Evolutionary conservation across 92 coral and sea anemone species (phyloP).

Genomic region (Parazoanthus atlanticus): DNA sequence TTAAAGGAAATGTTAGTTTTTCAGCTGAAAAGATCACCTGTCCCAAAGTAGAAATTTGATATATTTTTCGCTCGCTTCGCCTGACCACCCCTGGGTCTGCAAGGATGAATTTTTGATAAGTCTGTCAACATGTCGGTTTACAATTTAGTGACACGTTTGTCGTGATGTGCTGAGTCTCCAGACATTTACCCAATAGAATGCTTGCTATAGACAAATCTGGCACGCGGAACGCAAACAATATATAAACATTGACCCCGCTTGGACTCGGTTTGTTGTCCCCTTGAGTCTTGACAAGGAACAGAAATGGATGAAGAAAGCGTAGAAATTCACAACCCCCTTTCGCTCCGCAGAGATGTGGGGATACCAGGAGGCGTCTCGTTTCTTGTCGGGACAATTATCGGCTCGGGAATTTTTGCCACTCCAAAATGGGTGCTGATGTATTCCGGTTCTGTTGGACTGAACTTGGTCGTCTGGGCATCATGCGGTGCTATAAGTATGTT

Average conservation of each 20-base stretch:
- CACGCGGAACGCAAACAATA: background rate
- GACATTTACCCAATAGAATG: background rate
- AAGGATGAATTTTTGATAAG: background rate
- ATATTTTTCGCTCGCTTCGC: no score
- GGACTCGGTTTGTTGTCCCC: background rate
- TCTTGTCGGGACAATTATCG: conserved; percentile 87
- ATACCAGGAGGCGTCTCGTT: conserved; percentile 80
- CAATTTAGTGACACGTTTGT: background rate
- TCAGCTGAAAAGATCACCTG: no score
- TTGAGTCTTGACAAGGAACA: background rate
- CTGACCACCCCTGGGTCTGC: no score
- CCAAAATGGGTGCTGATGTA: conserved; percentile 83
- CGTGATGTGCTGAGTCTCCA: background rate
- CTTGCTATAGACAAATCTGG: background rate
- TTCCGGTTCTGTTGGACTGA: conserved; percentile 86
- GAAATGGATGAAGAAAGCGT: background rate
- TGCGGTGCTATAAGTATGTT: conserved; percentile 71
- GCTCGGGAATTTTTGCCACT: conserved; percentile 94
- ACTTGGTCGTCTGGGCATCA: conserved; percentile 73
- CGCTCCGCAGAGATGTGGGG: conserved; percentile 75
- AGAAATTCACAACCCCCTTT: conserved; percentile 22
- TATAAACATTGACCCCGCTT: no score
- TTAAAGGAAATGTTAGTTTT: no score
- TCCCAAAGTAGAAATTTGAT: no score
- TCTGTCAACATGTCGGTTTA: background rate